Evolutionary conservation across 2,797 vertebrate genomes (phyloP).

Genomic region (Galaxias olidus): DNA sequence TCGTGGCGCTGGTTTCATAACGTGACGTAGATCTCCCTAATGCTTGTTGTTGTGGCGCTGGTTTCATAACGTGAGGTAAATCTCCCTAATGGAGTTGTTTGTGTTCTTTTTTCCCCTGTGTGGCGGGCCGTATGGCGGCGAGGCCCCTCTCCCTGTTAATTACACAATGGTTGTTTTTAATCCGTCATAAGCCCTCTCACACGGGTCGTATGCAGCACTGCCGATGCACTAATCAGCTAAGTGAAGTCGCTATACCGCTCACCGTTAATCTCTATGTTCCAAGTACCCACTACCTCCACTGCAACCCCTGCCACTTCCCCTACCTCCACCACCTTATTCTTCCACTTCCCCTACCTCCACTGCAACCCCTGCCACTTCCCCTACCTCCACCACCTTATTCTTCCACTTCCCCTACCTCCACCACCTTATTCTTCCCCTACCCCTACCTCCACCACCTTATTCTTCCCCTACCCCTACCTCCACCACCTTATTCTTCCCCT

Average conservation of each 20-base stretch:
- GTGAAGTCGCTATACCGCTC: slow-evolving; percentile 57
- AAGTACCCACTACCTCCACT: not conserved
- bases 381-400: not conserved
- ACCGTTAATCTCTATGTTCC: slow-evolving; percentile 34
- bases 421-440: no score
- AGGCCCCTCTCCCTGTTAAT: slow-evolving; percentile 49
- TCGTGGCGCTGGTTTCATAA: slow-evolving; percentile 60
- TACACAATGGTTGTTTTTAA: slow-evolving; percentile 63
- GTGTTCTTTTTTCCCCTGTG: slow-evolving; percentile 63
- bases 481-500: no score
- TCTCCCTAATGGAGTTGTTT: slow-evolving; percentile 72
- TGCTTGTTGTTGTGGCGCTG: slow-evolving; percentile 58
- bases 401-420: not conserved
- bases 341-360: not conserved
- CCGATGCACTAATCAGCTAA: slow-evolving; percentile 63
- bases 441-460: no score
- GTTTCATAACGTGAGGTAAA: slow-evolving; percentile 65
- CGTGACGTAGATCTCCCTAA: slow-evolving; percentile 63
- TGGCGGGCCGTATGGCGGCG: not conserved
- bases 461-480: no score
- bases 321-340: not conserved
- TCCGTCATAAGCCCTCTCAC: slow-evolving; percentile 63
- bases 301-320: slow-evolving; percentile 3
- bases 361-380: slow-evolving; percentile 2
- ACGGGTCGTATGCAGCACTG: slow-evolving; percentile 54